Conservation (phyloP, 1,140 invertebrate species). For the Micrasema longulum region DNA sequence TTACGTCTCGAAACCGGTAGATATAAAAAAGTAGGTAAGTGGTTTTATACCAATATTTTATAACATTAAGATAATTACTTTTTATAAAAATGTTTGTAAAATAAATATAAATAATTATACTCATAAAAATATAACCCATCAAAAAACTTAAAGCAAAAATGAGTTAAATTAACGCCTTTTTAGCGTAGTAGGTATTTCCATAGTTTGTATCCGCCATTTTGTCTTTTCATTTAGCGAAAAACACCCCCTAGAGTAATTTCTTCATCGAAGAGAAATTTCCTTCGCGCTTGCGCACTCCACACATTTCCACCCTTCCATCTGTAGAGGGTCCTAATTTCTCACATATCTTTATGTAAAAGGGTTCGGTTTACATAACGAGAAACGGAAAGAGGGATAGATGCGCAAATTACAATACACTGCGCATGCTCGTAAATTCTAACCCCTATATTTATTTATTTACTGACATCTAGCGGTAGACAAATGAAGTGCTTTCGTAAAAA, state of each 20-base stretch:
- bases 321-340: constrained; percentile 48
- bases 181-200: no score
- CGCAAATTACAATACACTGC: constrained; percentile 25
- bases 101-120: no score
- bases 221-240: constrained; percentile 45
- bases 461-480: constrained; percentile 19
- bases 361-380: constrained; percentile 46
- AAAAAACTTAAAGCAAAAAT: no score
- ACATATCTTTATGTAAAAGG: constrained; percentile 54
- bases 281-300: constrained; percentile 35
- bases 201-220: constrained; percentile 49
- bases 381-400: constrained; percentile 36
- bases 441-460: constrained; percentile 9
- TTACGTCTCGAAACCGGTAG: no score
- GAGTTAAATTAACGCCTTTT: no score
- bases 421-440: background rate
- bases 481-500: constrained; percentile 8
- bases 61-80: no score
- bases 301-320: constrained; percentile 13
- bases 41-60: no score
- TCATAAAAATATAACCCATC: no score
- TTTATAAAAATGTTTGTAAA: no score
- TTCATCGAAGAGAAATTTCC: constrained; percentile 8
- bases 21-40: no score
- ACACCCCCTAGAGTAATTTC: constrained; percentile 20